Evolutionary conservation across 2,888 invertebrate species (phyloP), one percentile per base, ranked within the genome.

Genomic region (Microctonus brassicae): DNA sequence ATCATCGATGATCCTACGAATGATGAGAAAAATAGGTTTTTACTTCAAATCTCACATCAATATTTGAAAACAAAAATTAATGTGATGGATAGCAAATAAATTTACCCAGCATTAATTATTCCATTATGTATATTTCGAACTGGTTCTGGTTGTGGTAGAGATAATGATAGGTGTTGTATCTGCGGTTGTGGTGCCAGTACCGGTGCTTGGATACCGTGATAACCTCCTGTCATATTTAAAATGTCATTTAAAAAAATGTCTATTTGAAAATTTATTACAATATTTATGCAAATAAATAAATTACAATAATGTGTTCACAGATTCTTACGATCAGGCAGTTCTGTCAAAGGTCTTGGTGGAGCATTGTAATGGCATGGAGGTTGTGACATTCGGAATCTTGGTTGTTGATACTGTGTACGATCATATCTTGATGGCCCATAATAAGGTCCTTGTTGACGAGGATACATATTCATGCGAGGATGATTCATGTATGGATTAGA

Each of bases 1-100:
- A 88, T 96, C 96, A 82, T 95, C 95, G 78, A 94, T 94, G 72
- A 92, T 91, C 78, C 95, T 94, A 86, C 75, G 87, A 88, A 86
- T 75, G 70, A 34, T 33, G 86, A 83, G 86, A 83, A 73, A 86
- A 53, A 39, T 5, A 29, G 13, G 57, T 7, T 33, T 65, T 20
- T 66, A 60, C 13, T 47, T 33, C 47, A 39, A 26, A 36, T 36
- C 61, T 53, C n/a, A 55, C 17, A 34, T 11, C 17, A 39, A 58
- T 26, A 55, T 26, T 42, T 33, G 57, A 52, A 53, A 68, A 13
- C 6, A 5, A 20, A 64, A 2, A 57, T n/a, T 39, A 13, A n/a
- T 39, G n/a, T 39, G 13, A n/a, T 39, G 11, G 39, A 39, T 39
- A 39, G 81, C 58, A 81, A 26, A 47, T 47, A 33, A 34, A 78